Base-by-base conservation (phyloP, 2,888 invertebrate species). In the Gandaritis pyraliata region DNA sequence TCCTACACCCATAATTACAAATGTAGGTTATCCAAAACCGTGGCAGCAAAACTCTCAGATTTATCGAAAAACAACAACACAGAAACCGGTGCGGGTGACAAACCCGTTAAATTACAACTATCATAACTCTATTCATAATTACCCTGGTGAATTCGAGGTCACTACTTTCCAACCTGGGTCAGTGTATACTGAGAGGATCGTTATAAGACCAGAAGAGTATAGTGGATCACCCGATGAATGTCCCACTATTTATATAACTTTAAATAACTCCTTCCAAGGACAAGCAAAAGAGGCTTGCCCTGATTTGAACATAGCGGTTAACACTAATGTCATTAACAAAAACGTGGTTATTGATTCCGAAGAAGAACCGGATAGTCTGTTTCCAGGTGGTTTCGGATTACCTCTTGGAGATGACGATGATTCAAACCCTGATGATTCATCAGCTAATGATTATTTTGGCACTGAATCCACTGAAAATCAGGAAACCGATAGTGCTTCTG, bases 291-390 rank as follows among this genome's bases (percentile, higher is more conserved):
- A 94, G 72, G 94, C 93, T 4, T 95, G 95, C 72, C 94, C 95
- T 0, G 95, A 95, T 84, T 83, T 95, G 63, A 95, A 95, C 75
- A 94, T 95, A 59, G 94, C 95, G 13, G 94, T 95, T 1, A 95
- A 95, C 68, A 95, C 95, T 0, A 95, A 95, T 72, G 92, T 95
- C 1, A 87, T 95, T 43, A 95, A 94, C 70, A 94, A 93, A 63
- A 93, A 93, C 64, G 85, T 91, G 29, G 87, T 91, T 10, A 77
- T 88, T 30, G 93, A 92, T 69, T 83, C 91, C 0, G 89, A 90
- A 6, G 90, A 89, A 69, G 89, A 90, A 49, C 59, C 75, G 6
- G 84, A 86, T 5, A 77, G 72, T 55, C 64, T 86, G 51, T 86
- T 90, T 64, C 84, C 87, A 30, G 85, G 78, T 41, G 75, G 77